Evolutionary conservation across 2,113 vertebrate species (phyloP).

Genomic region (Carassius gibelio): DNA sequence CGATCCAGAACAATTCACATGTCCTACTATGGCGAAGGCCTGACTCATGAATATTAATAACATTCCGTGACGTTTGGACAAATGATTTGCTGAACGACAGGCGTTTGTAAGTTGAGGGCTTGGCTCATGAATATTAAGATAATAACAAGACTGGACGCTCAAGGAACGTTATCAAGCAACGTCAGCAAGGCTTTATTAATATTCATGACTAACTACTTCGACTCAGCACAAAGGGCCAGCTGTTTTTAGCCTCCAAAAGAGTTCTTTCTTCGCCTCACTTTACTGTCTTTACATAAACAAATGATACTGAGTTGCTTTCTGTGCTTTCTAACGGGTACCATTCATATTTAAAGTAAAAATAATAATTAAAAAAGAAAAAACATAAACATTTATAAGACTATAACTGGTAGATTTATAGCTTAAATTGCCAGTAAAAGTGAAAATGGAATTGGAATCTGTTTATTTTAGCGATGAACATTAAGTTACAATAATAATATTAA

Average conservation of each 20-base stretch:
- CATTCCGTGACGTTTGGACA: neutral
- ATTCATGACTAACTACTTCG: neutral
- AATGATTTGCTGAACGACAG: neutral
- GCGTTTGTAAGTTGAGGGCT: neutral
- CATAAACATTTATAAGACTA: neutral
- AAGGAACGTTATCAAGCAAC: neutral
- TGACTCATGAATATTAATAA: neutral
- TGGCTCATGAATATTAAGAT: neutral
- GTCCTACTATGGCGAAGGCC: neutral
- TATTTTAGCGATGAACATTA: too few relatives aligned
- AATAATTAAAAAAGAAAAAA: neutral
- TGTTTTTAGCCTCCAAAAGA: neutral
- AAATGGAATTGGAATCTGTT: too few relatives aligned
- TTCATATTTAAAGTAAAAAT: neutral
- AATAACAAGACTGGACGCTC: neutral
- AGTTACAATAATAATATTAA: too few relatives aligned
- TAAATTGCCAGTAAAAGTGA: too few relatives aligned
- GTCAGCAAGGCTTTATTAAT: neutral
- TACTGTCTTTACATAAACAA: neutral
- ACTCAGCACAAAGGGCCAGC: constrained; percentile 6
- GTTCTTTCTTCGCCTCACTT: neutral
- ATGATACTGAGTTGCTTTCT: neutral
- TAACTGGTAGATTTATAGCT: neutral
- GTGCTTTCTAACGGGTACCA: neutral
- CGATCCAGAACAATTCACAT: constrained; percentile 62